Base-by-base conservation (phyloP, 2,888 invertebrate species). In the Plutella xylostella region DNA sequence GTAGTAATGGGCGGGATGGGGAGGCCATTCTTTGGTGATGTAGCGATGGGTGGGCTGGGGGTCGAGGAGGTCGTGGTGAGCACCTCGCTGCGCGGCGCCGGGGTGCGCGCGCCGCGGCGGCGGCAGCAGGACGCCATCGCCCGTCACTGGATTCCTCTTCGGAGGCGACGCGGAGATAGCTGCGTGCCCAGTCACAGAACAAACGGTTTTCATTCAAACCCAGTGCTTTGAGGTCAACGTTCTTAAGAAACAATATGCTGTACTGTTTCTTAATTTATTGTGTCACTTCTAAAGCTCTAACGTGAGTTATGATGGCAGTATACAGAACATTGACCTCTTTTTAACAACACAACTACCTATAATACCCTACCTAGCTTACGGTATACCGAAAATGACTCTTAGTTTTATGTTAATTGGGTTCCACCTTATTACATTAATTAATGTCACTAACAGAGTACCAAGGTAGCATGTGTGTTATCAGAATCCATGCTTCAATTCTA, bases 91-190 rank as follows among this genome's bases (percentile, higher is more conserved):
- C 69, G 70, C 62, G 72, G 73, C 73, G 56, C 68, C 76, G 49
- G 84, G 76, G 65, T 78, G 77, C 65, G 77, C 72, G 57, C 84
- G 78, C 49, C 85, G 77, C 67, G 60, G 72, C 61, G 82, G 83
- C 71, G 78, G 80, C 72, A 87, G 65, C 63, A 67, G 65, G 68
- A 87, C 80, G 63, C 87, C 88, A 65, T 86, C 86, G 64, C 88
- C 88, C 60, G 88, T 88, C 76, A 88, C 87, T 58, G 87, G 87
- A 65, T 87, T 87, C 80, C 87, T 86, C 83, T 87, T 79, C 67
- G 77, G 82, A 15, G 19, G 21, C 11, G 34, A 39, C 59, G 65
- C 61, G 72, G 72, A 80, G 57, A 68, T 69, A 56, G 71, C 82
- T 82, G 47, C 43, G 38, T 37, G 75, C 77, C 69, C 78, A 78